Evolutionary conservation across 2,113 vertebrate species (phyloP).

Genomic region (Gallinago media): DNA sequence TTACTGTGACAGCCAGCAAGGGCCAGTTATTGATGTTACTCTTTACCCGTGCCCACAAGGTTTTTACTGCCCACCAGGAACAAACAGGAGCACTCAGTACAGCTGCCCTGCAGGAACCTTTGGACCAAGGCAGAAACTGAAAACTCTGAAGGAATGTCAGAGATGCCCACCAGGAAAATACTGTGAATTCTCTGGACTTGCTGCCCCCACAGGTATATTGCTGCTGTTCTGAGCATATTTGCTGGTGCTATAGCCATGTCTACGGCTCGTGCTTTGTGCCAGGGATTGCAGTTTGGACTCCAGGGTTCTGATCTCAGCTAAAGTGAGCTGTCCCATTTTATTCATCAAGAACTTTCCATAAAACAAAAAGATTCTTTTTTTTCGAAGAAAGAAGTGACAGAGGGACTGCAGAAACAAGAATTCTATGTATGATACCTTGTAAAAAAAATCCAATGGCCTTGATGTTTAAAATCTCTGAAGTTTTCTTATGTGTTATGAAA

Average conservation of each 20-base stretch:
- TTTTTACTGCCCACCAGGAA: constrained; percentile 89
- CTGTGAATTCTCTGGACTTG: constrained; percentile 81
- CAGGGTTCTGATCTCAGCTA: background rate
- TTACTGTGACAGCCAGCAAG: constrained; percentile 83
- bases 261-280: fast-evolving
- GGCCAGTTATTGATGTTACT: constrained; percentile 73
- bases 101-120: constrained; percentile 88
- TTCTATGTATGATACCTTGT: fast-evolving
- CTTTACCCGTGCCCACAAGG: constrained; percentile 84
- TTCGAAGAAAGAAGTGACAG: background rate
- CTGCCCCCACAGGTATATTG: constrained; percentile 83
- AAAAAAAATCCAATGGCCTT: no score
- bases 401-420: background rate
- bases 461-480: no score
- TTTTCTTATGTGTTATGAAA: no score
- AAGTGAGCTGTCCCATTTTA: background rate
- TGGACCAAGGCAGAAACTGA: constrained; percentile 71
- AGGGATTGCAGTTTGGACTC: background rate
- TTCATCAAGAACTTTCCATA: background rate
- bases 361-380: background rate
- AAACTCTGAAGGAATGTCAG: constrained; percentile 74
- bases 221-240: background rate
- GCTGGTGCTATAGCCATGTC: fast-evolving
- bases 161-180: constrained; percentile 86
- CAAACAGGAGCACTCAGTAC: constrained; percentile 75